Percentiles rank a stretch among this genome's conserved stretches.
These are phyloP conservation scores for Ectropis crepuscularia DNA, from an alignment of 2,888 invertebrate genomes.

Conservation along the genomic window DNA sequence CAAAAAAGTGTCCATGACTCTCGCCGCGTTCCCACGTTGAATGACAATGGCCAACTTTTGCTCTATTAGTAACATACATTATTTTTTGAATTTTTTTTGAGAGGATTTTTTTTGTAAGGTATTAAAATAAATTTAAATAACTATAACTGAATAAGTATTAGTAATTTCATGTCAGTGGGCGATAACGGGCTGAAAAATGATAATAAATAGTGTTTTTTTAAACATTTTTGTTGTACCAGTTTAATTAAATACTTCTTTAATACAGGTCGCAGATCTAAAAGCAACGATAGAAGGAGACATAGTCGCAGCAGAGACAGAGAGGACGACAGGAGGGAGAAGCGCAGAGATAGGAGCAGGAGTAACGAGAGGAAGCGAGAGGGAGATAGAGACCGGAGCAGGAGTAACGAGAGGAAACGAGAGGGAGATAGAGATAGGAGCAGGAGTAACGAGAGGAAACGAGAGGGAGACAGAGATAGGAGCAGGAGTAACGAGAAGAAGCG, in stretches of 20 bases:
- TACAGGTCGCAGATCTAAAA: conserved; percentile 20
- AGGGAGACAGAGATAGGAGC: conserved; percentile 29
- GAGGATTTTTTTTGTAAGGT: too few relatives aligned
- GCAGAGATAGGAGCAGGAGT: conserved; percentile 26
- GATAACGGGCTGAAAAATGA: too few relatives aligned
- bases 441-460: conserved; percentile 19
- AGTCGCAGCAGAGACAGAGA: conserved; percentile 52
- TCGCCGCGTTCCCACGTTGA: too few relatives aligned
- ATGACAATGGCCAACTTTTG: too few relatives aligned
- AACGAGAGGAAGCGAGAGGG: conserved; percentile 19
- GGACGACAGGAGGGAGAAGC: conserved; percentile 20
- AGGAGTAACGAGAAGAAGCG: conserved; percentile 19
- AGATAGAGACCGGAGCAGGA: conserved; percentile 31
- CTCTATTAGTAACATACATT: too few relatives aligned
- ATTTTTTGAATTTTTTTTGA: too few relatives aligned
- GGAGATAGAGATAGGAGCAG: conserved; percentile 29
- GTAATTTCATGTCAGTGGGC: too few relatives aligned
- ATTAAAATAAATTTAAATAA: too few relatives aligned
- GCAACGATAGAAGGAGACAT: conserved; percentile 37
- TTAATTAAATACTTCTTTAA: background rate
- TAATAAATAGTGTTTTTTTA: too few relatives aligned
- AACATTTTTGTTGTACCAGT: background rate
- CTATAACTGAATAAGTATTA: too few relatives aligned
- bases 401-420: conserved; percentile 20
- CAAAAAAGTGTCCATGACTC: too few relatives aligned